Evolutionary conservation across 2,797 vertebrate genomes (phyloP).

Genomic region (Pempheris klunzingeri): DNA sequence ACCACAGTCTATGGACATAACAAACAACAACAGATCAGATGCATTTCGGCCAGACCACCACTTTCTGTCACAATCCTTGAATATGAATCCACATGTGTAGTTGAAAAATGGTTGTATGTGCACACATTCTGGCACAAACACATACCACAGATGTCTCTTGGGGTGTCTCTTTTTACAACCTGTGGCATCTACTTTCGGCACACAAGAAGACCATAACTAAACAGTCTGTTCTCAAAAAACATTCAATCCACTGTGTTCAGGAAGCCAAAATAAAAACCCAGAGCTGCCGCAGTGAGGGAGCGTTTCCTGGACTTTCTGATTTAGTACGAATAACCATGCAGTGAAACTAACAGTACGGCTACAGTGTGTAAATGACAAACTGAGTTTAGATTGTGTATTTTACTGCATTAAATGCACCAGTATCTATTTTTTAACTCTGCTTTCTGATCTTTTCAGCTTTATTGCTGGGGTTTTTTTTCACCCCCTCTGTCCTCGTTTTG

Average conservation of each 20-base stretch:
- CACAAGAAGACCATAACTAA: constrained; percentile 57
- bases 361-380: neutral
- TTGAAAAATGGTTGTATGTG: constrained; percentile 18
- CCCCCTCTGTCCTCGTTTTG: neutral
- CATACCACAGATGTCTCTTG: constrained; percentile 68
- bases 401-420: neutral
- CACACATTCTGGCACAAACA: constrained; percentile 40
- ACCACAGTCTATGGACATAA: neutral
- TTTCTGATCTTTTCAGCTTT: neutral
- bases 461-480: neutral
- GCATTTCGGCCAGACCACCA: neutral
- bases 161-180: constrained; percentile 74
- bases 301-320: constrained; percentile 62
- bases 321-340: constrained; percentile 20
- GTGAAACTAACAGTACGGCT: constrained; percentile 36
- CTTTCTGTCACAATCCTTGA: constrained; percentile 9
- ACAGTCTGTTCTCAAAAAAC: constrained; percentile 55
- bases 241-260: constrained; percentile 59
- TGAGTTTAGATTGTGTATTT: neutral
- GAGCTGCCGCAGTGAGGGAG: constrained; percentile 59
- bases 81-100: constrained; percentile 10
- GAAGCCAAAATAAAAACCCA: constrained; percentile 64
- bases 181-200: constrained; percentile 67
- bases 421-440: neutral
- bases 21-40: neutral